phyloP scores from a whole-genome alignment of 2,797 vertebrate genomes.

The Muraenolepis orangiensis region DNA sequence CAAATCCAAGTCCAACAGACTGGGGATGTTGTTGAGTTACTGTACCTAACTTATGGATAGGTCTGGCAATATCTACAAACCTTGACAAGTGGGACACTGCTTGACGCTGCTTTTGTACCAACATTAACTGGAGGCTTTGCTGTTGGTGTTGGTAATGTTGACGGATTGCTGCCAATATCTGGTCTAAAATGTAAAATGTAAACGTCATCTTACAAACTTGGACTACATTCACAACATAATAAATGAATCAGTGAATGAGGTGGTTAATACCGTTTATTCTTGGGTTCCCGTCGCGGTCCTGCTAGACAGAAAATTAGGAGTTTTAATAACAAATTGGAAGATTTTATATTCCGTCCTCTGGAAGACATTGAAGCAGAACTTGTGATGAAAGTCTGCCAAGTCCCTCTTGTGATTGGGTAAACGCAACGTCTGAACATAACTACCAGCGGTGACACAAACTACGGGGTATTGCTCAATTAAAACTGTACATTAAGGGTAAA shows the following conservation, averaged over 20 bases:
- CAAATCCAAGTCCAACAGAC: neutral
- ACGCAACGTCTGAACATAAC: neutral
- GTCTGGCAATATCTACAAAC: slow-evolving; percentile 29
- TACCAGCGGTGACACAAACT: neutral
- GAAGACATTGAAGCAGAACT: neutral
- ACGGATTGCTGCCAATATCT: neutral
- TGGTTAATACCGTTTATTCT: slow-evolving; percentile 63
- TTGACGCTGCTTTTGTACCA: neutral
- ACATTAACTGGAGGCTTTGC: neutral
- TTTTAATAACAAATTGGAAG: neutral
- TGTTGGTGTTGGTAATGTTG: neutral
- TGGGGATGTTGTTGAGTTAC: neutral
- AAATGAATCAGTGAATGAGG: neutral
- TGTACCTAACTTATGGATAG: neutral
- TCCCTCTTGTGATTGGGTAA: neutral
- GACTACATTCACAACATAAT: neutral
- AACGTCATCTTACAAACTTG: neutral
- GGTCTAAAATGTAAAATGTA: slow-evolving; percentile 1
- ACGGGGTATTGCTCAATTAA: neutral
- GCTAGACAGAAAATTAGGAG: slow-evolving; percentile 28
- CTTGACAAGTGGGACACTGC: slow-evolving; percentile 21
- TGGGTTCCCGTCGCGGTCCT: slow-evolving; percentile 18
- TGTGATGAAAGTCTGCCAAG: neutral
- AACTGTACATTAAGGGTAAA: neutral
- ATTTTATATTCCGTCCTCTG: too few relatives aligned